Evolutionary conservation across 2,888 invertebrate genomes (phyloP).

Genomic region (Nysson spinosus): DNA sequence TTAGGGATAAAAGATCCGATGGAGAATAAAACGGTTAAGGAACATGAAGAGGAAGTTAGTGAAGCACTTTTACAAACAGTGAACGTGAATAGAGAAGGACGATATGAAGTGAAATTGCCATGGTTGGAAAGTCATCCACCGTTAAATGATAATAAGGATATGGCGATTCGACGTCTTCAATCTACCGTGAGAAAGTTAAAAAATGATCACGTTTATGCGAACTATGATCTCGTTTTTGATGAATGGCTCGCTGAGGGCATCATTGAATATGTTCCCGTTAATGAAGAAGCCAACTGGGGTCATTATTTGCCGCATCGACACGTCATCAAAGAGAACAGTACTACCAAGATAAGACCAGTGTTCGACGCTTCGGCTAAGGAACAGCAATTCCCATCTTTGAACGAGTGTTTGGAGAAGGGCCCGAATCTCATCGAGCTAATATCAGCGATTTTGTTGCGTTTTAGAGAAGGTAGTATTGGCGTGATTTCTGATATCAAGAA

Average conservation of each 20-base stretch:
- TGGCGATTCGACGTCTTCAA: neutral
- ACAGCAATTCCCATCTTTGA: neutral
- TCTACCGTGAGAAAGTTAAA: neutral
- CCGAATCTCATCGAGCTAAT: conserved; percentile 10
- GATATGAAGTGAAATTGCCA: neutral
- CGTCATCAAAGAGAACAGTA: neutral
- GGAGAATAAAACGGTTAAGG: neutral
- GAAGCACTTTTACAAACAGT: neutral
- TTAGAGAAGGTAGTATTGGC: conserved; percentile 1
- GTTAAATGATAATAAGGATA: neutral
- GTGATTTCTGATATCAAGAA: conserved; percentile 8
- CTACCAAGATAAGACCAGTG: neutral
- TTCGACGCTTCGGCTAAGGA: conserved; percentile 2
- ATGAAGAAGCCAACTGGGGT: neutral
- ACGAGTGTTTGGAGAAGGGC: conserved; percentile 10
- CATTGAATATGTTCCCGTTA: conserved; percentile 1
- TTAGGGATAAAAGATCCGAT: conserved; percentile 3
- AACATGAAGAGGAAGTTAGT: neutral
- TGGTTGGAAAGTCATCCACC: neutral
- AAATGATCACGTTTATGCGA: neutral
- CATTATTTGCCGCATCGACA: conserved; percentile 4
- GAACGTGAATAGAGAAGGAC: neutral
- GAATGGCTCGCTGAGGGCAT: conserved; percentile 2
- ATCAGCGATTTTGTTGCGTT: neutral
- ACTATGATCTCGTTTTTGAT: neutral